phyloP scores from a whole-genome alignment of 2,113 vertebrate genomes.

The Motacilla tschutschensis region DNA sequence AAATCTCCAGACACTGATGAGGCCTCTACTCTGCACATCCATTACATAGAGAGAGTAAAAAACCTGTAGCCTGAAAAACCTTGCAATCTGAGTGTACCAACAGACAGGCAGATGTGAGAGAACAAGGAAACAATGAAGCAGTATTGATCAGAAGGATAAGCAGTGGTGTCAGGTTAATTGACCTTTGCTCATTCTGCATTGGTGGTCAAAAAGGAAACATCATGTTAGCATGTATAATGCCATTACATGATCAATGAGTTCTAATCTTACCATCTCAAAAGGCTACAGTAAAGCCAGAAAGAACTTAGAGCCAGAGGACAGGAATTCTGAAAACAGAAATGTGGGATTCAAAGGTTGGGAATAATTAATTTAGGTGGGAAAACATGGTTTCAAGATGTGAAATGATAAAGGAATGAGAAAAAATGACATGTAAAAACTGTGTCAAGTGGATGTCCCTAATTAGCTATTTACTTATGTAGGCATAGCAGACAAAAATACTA shows the following conservation, averaged over 20 bases:
- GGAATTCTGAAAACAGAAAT: not conserved
- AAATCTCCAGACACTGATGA: not conserved
- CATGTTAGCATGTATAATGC: slow-evolving; percentile 41
- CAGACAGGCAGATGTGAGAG: not conserved
- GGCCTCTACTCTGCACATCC: not conserved
- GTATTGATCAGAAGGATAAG: slow-evolving; percentile 40
- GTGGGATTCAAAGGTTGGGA: not conserved
- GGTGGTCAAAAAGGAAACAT: slow-evolving; percentile 53
- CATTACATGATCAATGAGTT: slow-evolving; percentile 41
- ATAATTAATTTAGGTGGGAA: not conserved
- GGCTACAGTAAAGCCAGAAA: not conserved
- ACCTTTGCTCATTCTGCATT: slow-evolving; percentile 42
- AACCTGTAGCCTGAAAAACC: not conserved
- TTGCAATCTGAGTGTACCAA: not conserved
- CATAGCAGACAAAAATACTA: not conserved
- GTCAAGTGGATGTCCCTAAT: not conserved
- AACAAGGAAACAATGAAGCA: slow-evolving; percentile 37
- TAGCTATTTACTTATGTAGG: not conserved
- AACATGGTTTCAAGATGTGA: not conserved
- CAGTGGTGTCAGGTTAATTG: slow-evolving; percentile 51
- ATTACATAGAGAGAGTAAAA: not conserved
- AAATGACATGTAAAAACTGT: not conserved
- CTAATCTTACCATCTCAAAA: slow-evolving; percentile 42
- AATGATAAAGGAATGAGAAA: not conserved
- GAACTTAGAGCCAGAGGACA: not conserved